Percentiles rank a stretch among this genome's conserved stretches.
Evolutionary conservation across 1,140 invertebrate species (phyloP).

Genomic region (Trachymyrmex cornetzi): DNA sequence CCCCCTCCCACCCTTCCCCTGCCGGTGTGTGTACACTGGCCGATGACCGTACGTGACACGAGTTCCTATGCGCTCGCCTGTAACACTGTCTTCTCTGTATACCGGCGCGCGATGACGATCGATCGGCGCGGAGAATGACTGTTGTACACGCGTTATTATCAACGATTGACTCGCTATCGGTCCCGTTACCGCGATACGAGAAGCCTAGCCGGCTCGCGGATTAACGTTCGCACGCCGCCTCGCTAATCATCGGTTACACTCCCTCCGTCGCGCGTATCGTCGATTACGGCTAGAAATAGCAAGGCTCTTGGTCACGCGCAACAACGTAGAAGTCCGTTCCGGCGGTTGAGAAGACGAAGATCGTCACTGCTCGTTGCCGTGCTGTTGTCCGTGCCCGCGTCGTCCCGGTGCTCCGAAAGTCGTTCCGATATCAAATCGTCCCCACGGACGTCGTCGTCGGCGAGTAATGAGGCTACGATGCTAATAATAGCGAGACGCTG

Average conservation of each 20-base stretch:
- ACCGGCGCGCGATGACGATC: constrained; percentile 44
- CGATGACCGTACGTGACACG: constrained; percentile 61
- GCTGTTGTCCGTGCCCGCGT: constrained; percentile 16
- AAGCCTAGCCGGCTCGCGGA: background rate
- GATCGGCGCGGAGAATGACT: constrained; percentile 39
- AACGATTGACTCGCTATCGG: constrained; percentile 10
- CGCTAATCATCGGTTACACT: constrained; percentile 33
- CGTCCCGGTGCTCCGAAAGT: background rate
- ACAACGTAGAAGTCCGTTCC: constrained; percentile 58
- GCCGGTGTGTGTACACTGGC: constrained; percentile 50
- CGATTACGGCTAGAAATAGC: constrained; percentile 54
- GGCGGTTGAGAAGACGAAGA: constrained; percentile 28
- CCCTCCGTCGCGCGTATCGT: constrained; percentile 40
- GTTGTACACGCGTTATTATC: constrained; percentile 33
- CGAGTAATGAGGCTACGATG: constrained; percentile 32
- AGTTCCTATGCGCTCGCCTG: constrained; percentile 36
- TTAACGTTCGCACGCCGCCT: constrained; percentile 51
- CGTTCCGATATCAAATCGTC: background rate
- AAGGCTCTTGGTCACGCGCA: constrained; percentile 81
- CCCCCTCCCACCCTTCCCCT: background rate
- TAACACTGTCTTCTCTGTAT: constrained; percentile 47
- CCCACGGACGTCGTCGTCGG: constrained; percentile 51
- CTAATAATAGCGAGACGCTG: background rate
- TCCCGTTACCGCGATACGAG: background rate
- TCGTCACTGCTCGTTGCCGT: constrained; percentile 41